A percentile compares a stretch with the other conserved stretches of the same genome.
Evolutionary conservation across 2,113 vertebrate genomes (phyloP).

Genomic region (Nycticorax nycticorax): DNA sequence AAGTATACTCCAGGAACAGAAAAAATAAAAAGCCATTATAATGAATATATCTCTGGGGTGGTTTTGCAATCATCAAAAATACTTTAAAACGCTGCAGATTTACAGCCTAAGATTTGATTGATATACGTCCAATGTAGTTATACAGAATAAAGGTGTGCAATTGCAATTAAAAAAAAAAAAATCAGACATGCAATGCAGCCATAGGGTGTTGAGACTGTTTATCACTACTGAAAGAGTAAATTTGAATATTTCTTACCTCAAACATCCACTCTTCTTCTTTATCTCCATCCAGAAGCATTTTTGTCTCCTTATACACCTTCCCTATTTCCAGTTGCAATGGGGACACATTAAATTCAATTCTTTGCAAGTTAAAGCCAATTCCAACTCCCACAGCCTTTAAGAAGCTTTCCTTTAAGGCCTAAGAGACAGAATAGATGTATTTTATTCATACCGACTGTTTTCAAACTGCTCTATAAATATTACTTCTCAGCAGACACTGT

Average conservation of each 20-base stretch:
- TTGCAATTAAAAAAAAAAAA: neutral
- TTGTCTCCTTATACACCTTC: slow-evolving; percentile 81
- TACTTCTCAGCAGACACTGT: neutral
- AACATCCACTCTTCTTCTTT: slow-evolving; percentile 82
- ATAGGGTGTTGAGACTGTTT: neutral
- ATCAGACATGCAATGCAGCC: neutral
- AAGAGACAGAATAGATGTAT: neutral
- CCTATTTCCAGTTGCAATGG: slow-evolving; percentile 79
- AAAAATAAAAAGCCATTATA: neutral
- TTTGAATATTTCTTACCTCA: slow-evolving; percentile 70
- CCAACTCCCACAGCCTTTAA: slow-evolving; percentile 95
- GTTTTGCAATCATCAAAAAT: neutral
- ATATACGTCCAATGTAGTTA: neutral
- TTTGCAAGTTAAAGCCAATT: slow-evolving; percentile 90
- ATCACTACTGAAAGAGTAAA: neutral
- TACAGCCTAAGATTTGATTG: neutral
- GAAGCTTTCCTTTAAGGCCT: slow-evolving; percentile 97
- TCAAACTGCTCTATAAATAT: neutral
- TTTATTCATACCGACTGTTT: neutral
- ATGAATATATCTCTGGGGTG: neutral
- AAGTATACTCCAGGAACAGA: neutral
- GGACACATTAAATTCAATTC: slow-evolving; percentile 88
- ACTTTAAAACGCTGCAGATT: neutral
- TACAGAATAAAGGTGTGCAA: neutral
- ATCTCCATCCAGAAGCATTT: slow-evolving; percentile 87